Base-by-base conservation (phyloP, 2,113 vertebrate species). In the Nycticebus coucang region DNA sequence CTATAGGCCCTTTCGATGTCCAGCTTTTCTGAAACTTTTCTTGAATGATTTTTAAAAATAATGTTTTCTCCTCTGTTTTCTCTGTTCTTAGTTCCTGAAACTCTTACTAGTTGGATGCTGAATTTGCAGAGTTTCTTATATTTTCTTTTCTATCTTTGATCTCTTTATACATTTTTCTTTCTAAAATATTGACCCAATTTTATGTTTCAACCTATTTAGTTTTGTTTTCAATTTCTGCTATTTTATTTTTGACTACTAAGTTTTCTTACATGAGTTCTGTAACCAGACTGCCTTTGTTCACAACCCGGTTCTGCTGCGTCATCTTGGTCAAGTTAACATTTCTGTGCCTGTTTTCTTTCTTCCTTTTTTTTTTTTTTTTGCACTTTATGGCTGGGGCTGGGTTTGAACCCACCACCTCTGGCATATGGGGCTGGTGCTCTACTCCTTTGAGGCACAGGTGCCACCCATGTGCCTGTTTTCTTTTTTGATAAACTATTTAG, bases 151-250 rank as follows among this genome's bases (percentile, higher is more conserved):
- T 66, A 41, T 53, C 33, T 95, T 45, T 93, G 19, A 89, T 35
- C 24, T 69, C 19, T 66, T 93, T 37, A 59, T 26, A 18, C 71
- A 45, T 72, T 66, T 74, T 59, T 89, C 26, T 84, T 85, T 4
- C 60, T 93, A 69, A 96, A 97, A 35, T 74, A 83, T 37, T 79
- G 14, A 19, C 59, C 87, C 30, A 94, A 33, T 12, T 81, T 50
- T 68, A 60, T 85, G 17, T 80, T 91, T 95, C 37, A 55, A 81
- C 6, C 5, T 28, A 68, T n/a, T 86, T 41, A 53, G 28, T 74
- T 24, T 53, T 53, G 75, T 69, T 59, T 80, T 57, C 17, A 24
- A 21, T 71, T 95, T 84, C 30, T 50, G 18, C 26, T 30, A 45
- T 79, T 92, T 82, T 89, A 28, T 82, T 88, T 80, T 95, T 85